phyloP scores from a whole-genome alignment of 1,140 invertebrate species.

The Pseudomyrmex sp. region DNA sequence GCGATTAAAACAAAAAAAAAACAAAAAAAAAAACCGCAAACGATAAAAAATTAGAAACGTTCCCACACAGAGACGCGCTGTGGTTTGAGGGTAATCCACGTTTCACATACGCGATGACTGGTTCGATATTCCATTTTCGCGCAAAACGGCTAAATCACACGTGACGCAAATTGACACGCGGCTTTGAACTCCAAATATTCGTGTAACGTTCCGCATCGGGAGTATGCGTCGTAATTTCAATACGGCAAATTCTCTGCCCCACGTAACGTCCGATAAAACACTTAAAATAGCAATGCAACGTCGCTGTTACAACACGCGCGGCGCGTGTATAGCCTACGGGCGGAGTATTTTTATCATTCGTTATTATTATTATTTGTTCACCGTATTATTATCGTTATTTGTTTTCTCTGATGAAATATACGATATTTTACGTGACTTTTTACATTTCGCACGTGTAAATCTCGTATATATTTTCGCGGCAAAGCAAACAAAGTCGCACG shows the following conservation, averaged over 20 bases:
- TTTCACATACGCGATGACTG: constrained; percentile 42
- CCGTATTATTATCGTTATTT: background rate
- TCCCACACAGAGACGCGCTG: constrained; percentile 7
- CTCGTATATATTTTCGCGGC: too few relatives aligned
- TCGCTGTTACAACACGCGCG: background rate
- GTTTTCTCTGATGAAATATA: too few relatives aligned
- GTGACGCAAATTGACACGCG: constrained; percentile 66
- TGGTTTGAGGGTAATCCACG: constrained; percentile 36
- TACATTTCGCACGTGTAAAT: too few relatives aligned
- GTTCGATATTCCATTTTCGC: constrained; percentile 66
- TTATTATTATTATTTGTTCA: background rate
- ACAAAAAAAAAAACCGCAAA: background rate
- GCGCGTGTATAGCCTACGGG: too few relatives aligned
- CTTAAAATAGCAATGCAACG: background rate
- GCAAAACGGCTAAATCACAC: constrained; percentile 64
- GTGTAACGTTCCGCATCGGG: background rate
- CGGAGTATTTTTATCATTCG: constrained; percentile 4
- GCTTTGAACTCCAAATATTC: constrained; percentile 52
- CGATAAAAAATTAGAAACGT: background rate
- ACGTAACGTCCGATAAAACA: constrained; percentile 11
- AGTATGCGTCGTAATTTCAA: constrained; percentile 61
- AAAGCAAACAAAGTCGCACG: too few relatives aligned
- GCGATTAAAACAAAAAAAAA: constrained; percentile 9
- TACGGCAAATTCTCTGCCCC: background rate
- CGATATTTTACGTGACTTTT: too few relatives aligned